These are phyloP conservation scores for Ectemnius continuus DNA, from an alignment of 2,888 invertebrate genomes.

Conservation along the genomic window DNA sequence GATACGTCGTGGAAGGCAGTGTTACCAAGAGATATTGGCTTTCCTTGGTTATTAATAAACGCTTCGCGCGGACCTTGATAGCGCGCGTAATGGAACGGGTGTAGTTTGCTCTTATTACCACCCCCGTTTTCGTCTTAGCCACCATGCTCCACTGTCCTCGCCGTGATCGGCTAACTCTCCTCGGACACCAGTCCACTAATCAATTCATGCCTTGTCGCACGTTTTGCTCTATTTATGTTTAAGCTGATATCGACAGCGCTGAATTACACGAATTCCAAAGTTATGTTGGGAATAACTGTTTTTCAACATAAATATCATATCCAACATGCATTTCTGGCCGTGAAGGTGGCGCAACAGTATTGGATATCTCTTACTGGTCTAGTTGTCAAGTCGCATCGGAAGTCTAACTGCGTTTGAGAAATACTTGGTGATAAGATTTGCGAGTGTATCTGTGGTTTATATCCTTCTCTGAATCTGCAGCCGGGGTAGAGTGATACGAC, in stretches of 20 bases:
- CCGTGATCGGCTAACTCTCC: too few relatives aligned
- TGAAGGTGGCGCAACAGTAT: too few relatives aligned
- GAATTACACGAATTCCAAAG: too few relatives aligned
- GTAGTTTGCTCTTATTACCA: slow-evolving; percentile 55
- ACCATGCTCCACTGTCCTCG: slow-evolving; percentile 36
- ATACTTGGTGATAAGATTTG: neutral
- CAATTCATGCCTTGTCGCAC: too few relatives aligned
- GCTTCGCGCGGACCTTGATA: slow-evolving; percentile 57
- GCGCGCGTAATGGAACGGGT: slow-evolving; percentile 47
- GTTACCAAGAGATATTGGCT: slow-evolving; percentile 35
- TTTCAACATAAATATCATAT: too few relatives aligned
- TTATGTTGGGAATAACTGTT: too few relatives aligned
- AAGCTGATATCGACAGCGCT: too few relatives aligned
- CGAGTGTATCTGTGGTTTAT: slow-evolving; percentile 39
- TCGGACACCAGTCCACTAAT: too few relatives aligned
- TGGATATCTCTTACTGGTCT: neutral
- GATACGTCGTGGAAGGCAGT: neutral
- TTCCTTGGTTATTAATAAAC: slow-evolving; percentile 60
- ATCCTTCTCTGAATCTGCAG: slow-evolving; percentile 61
- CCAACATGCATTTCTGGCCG: too few relatives aligned
- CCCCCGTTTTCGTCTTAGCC: slow-evolving; percentile 23
- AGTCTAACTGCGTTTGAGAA: neutral
- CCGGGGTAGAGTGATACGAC: slow-evolving; percentile 63
- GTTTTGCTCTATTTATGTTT: too few relatives aligned
- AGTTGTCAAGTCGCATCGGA: neutral